phyloP scores from a whole-genome alignment of 2,888 invertebrate species.

The Apomyelois bistriatella region DNA sequence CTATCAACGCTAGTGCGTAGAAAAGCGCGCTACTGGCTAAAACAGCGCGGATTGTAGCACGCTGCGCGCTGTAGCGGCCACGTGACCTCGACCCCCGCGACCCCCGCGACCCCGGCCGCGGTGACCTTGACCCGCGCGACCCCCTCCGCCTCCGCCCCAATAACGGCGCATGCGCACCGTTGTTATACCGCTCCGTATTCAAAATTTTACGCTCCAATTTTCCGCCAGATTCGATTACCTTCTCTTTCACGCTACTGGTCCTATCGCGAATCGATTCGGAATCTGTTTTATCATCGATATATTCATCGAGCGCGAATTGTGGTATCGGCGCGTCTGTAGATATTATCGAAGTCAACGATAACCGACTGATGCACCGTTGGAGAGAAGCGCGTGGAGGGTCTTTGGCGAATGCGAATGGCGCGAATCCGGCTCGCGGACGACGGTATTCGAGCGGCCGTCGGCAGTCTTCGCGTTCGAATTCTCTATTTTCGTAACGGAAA shows the following conservation, averaged over 20 bases:
- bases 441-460: slow-evolving; percentile 23
- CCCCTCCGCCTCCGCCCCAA: slow-evolving; percentile 30
- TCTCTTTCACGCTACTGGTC: neutral
- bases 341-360: slow-evolving; percentile 28
- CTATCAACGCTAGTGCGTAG: slow-evolving; percentile 58
- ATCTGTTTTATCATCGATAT: neutral
- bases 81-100: slow-evolving; percentile 37
- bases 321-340: slow-evolving; percentile 24
- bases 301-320: slow-evolving; percentile 20
- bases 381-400: neutral
- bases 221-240: slow-evolving; percentile 18
- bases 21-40: slow-evolving; percentile 74
- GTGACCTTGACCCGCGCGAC: slow-evolving; percentile 38
- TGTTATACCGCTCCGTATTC: slow-evolving; percentile 49
- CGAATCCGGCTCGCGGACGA: slow-evolving; percentile 22
- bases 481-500: slow-evolving; percentile 18
- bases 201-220: slow-evolving; percentile 43
- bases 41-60: slow-evolving; percentile 72
- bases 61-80: slow-evolving; percentile 56
- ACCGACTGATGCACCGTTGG: slow-evolving; percentile 22
- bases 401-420: slow-evolving; percentile 19
- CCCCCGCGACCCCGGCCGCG: slow-evolving; percentile 38
- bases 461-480: slow-evolving; percentile 22
- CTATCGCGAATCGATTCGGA: neutral
- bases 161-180: slow-evolving; percentile 66